Evolutionary conservation across 2,113 vertebrate species (phyloP).

Genomic region (Ceyx cyanopectus): DNA sequence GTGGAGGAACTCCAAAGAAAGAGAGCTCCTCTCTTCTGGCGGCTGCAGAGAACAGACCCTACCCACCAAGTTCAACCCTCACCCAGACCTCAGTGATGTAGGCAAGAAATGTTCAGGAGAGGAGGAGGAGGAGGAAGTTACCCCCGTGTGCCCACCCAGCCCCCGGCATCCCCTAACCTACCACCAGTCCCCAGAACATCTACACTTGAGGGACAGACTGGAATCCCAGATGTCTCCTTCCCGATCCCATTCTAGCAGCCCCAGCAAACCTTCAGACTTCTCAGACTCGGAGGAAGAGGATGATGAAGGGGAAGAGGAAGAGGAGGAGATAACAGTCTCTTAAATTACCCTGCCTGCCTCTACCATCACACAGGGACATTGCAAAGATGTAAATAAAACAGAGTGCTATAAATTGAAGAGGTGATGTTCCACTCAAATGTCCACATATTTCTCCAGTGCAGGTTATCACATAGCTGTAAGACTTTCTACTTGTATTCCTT

Average conservation of each 20-base stretch:
- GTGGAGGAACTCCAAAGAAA: constrained; percentile 97
- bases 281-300: constrained; percentile 88
- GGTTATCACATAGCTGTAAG: not conserved
- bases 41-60: constrained; percentile 96
- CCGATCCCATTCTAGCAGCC: constrained; percentile 82
- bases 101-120: constrained; percentile 82
- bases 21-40: constrained; percentile 94
- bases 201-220: constrained; percentile 69
- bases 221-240: constrained; percentile 80
- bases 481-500: not conserved
- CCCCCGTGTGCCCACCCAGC: constrained; percentile 45
- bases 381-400: constrained; percentile 60
- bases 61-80: constrained; percentile 96
- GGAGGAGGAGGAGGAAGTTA: constrained; percentile 73
- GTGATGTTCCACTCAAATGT: not conserved
- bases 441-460: not conserved
- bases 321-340: constrained; percentile 93
- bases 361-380: constrained; percentile 7
- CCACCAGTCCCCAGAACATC: constrained; percentile 69
- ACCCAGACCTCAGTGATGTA: constrained; percentile 96
- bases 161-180: constrained; percentile 65
- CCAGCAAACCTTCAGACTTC: constrained; percentile 90
- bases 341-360: constrained; percentile 65
- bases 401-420: constrained; percentile 75
- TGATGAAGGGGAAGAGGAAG: constrained; percentile 84